Base-by-base conservation (phyloP, 2,888 invertebrate genomes). In the Stenurella melanura region DNA sequence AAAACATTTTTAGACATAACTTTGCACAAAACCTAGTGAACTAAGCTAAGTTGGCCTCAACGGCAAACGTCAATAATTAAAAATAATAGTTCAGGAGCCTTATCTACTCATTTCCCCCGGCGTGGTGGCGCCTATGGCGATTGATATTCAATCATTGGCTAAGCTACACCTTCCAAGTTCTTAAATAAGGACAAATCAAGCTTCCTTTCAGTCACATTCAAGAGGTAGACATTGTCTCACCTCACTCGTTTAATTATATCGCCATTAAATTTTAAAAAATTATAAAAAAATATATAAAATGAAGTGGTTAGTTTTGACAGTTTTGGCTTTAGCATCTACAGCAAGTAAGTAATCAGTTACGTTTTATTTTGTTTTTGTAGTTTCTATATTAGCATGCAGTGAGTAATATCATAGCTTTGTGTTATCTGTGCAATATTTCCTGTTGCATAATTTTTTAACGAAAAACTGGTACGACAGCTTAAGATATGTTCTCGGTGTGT, bases 181-280 rank as follows among this genome's bases (percentile, higher is more conserved):
- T 87, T 87, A 88, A 87, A 87, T 87, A 87, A 83, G 83, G 80
- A 83, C 83, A 82, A 78, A 79, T 78, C 79, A 78, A 78, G 78
- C 82, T 83, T 80, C 82, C 80, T 80, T 82, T 80, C 87, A 88
- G 88, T 88, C 84, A 82, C 78, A 79, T 80, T 76, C 77, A 75
- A 81, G 84, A 85, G 85, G 86, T 86, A 83, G 82, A 82, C 85
- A 82, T 81, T 82, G 85, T 82, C 82, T 84, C 84, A 86, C 85
- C 86, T 83, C 81, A 10, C n/a, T 74, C 73, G 74, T 74, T 71
- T 63, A 42, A 50, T 19, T 54, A 57, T 12, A 30, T 54, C 57
- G 54, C 42, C 70, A 66, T 68, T 71, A 77, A 69, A 80, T 72
- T 82, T 79, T 75, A 76, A 71, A 76, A 78, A 75, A 68, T 50